Evolutionary conservation across 2,113 vertebrate genomes (phyloP).

Genomic region (Esox niger): DNA sequence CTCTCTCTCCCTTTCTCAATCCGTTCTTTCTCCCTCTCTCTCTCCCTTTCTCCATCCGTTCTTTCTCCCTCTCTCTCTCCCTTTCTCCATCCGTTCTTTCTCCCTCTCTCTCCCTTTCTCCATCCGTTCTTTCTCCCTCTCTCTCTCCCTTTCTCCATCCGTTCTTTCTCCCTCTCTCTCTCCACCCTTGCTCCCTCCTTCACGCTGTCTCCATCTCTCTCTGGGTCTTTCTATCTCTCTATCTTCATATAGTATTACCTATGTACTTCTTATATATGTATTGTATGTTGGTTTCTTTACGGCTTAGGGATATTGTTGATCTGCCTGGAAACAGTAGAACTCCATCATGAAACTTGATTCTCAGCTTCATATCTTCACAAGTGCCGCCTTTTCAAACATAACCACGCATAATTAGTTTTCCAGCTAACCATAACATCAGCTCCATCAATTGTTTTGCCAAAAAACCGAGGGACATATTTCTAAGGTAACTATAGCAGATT

Average conservation of each 20-base stretch:
- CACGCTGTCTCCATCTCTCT: no score
- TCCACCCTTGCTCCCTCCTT: no score
- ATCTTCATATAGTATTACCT: neutral
- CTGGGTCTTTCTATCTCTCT: neutral
- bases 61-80: neutral
- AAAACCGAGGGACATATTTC: no score
- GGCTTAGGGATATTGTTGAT: slow-evolving; percentile 12
- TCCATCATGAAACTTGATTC: slow-evolving; percentile 29
- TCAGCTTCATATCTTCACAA: slow-evolving; percentile 24
- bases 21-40: neutral
- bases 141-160: neutral
- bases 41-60: neutral
- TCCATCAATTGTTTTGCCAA: no score
- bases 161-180: neutral
- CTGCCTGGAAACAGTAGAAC: slow-evolving; percentile 40
- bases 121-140: neutral
- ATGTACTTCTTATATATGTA: slow-evolving; percentile 11
- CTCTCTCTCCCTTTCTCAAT: no score
- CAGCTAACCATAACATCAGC: no score
- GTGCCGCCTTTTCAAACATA: neutral
- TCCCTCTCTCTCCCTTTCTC: neutral
- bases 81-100: no score
- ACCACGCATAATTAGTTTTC: no score
- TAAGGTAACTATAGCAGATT: no score
- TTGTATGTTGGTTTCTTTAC: slow-evolving; percentile 19